Evolutionary conservation across 37 sponge, comb jelly and placozoan genomes (phyloP).

Genomic region (Axinella damicornis): DNA sequence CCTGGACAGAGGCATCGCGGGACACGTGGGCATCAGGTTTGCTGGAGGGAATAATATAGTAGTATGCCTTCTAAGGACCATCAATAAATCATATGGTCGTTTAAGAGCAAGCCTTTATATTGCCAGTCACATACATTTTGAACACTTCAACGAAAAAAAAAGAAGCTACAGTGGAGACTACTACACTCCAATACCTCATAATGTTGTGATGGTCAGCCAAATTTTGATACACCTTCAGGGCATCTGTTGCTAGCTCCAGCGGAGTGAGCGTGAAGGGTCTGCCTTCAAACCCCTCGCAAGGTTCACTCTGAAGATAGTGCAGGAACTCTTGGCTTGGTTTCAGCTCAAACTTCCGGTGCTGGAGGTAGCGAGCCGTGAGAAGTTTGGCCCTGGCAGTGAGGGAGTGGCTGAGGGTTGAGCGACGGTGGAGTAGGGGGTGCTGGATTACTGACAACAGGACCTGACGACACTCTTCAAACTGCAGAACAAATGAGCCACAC

Average conservation of each 20-base stretch:
- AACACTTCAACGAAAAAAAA: too few relatives aligned
- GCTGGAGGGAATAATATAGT: neutral
- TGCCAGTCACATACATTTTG: too few relatives aligned
- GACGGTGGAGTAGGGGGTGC: slow-evolving; percentile 13
- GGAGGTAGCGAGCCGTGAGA: slow-evolving; percentile 24
- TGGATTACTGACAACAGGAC: slow-evolving; percentile 3
- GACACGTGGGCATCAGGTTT: neutral
- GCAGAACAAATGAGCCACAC: neutral
- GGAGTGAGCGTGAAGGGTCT: slow-evolving; percentile 24
- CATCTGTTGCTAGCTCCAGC: slow-evolving; percentile 45
- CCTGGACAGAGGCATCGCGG: too few relatives aligned
- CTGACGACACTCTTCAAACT: slow-evolving; percentile 10
- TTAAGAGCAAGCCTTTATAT: too few relatives aligned
- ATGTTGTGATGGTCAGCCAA: neutral
- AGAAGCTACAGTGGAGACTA: too few relatives aligned
- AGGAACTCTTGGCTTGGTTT: neutral
- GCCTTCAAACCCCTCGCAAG: neutral
- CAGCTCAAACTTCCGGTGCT: neutral
- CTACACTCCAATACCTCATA: too few relatives aligned
- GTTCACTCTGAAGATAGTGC: neutral
- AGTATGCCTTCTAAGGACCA: neutral
- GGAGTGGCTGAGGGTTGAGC: neutral
- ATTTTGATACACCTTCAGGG: slow-evolving; percentile 1
- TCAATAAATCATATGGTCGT: too few relatives aligned
- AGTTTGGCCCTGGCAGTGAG: slow-evolving; percentile 48